Evolutionary conservation across 2,113 vertebrate genomes (phyloP).

Genomic region (Neoarius graeffei): DNA sequence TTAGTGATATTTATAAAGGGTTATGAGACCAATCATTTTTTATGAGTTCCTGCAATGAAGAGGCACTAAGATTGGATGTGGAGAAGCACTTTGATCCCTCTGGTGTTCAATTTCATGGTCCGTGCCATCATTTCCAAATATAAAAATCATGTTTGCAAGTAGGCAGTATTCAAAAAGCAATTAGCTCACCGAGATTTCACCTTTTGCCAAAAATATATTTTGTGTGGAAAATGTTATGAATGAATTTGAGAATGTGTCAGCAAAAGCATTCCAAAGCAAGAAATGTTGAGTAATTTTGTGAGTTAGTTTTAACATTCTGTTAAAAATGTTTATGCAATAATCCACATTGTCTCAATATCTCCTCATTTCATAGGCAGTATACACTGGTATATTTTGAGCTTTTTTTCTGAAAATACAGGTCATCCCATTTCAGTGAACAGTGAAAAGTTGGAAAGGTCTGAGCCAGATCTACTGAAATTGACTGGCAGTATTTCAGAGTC

Average conservation of each 20-base stretch:
- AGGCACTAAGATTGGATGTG: neutral
- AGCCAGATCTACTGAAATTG: neutral
- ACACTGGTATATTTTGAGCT: neutral
- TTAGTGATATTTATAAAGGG: neutral
- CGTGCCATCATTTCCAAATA: constrained; percentile 1
- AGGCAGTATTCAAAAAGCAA: neutral
- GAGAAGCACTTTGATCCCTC: constrained; percentile 9
- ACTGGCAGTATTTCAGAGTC: neutral
- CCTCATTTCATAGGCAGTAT: neutral
- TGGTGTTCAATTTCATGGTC: constrained; percentile 18
- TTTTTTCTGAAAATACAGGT: neutral
- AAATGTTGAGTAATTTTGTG: no score
- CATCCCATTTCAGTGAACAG: neutral
- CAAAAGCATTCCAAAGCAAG: neutral
- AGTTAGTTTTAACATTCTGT: no score
- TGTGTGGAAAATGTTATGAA: neutral
- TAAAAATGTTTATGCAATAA: no score
- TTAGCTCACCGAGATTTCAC: neutral
- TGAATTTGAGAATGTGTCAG: neutral
- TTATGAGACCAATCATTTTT: neutral
- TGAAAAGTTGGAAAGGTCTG: no score
- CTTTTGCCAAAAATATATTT: neutral
- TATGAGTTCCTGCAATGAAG: neutral
- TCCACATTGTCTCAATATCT: neutral
- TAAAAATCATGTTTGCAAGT: neutral